A percentile compares a stretch with the other conserved stretches of the same genome.
Evolutionary conservation across 1,140 invertebrate species (phyloP).

Genomic region (Streblospio benedicti): DNA sequence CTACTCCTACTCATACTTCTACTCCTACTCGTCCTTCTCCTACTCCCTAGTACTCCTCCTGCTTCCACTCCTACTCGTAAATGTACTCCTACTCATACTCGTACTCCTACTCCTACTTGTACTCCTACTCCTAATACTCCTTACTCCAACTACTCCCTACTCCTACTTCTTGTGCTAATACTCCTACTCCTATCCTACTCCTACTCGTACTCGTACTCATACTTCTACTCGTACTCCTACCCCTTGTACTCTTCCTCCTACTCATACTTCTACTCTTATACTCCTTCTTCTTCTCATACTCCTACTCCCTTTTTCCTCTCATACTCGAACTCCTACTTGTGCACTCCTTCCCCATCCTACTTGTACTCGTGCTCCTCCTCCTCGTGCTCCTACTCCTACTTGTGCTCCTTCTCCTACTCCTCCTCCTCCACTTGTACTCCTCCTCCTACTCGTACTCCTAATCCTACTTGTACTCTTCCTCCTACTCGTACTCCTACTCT

Average conservation of each 20-base stretch:
- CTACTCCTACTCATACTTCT: not conserved
- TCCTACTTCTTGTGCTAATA: too few species aligned
- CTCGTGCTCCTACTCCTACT: conserved; percentile 3
- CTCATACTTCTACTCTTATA: not conserved
- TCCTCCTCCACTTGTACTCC: not conserved
- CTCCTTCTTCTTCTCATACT: not conserved
- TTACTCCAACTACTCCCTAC: too few species aligned
- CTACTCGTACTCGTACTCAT: too few species aligned
- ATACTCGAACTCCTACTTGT: too few species aligned
- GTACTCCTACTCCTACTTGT: conserved; percentile 6
- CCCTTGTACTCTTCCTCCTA: not conserved
- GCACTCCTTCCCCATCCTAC: too few species aligned
- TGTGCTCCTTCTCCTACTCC: not conserved
- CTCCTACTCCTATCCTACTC: too few species aligned
- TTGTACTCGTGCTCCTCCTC: conserved; percentile 2
- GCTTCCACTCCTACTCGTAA: not conserved
- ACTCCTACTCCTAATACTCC: too few species aligned
- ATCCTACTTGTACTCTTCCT: not conserved
- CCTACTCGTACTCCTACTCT: not conserved
- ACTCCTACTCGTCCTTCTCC: not conserved
- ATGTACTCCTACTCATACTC: not conserved
- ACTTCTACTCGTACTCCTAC: too few species aligned
- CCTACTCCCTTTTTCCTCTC: not conserved
- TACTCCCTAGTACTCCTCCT: too few species aligned
- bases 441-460: not conserved